Percentiles rank a stretch among this genome's conserved stretches.
These are phyloP conservation scores for Pyrrhosoma nymphula DNA, from an alignment of 2,888 invertebrate genomes.

Conservation along the genomic window DNA sequence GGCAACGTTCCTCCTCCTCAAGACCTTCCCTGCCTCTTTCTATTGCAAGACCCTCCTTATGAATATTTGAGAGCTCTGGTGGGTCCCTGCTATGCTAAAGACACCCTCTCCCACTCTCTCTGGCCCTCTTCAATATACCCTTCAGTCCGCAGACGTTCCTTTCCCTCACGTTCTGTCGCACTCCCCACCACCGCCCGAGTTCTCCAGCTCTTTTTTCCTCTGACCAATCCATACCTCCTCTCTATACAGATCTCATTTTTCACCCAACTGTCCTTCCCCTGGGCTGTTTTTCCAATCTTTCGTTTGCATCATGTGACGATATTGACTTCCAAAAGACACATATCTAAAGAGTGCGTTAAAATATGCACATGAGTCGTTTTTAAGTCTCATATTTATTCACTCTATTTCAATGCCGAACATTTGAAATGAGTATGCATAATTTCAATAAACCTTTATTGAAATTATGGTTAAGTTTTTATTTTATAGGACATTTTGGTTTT, in stretches of 20 bases:
- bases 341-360: too few species aligned
- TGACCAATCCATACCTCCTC: background rate
- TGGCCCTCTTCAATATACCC: conserved; percentile 9
- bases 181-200: background rate
- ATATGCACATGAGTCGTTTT: too few species aligned
- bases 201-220: too few species aligned
- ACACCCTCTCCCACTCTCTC: conserved; percentile 40
- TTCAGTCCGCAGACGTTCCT: background rate
- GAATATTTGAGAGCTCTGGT: conserved; percentile 62
- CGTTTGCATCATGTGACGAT: too few species aligned
- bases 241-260: conserved; percentile 6
- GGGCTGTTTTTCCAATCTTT: background rate
- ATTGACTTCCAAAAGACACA: too few species aligned
- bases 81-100: conserved; percentile 49
- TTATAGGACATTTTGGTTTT: too few species aligned
- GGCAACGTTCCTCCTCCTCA: conserved; percentile 14
- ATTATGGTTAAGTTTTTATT: too few species aligned
- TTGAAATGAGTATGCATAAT: too few species aligned
- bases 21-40: conserved; percentile 1
- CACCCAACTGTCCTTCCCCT: background rate
- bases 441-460: too few species aligned
- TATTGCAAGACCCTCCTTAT: conserved; percentile 34
- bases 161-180: conserved; percentile 9
- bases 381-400: too few species aligned
- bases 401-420: too few species aligned